phyloP scores from a whole-genome alignment of 2,113 vertebrate genomes.

The Collichthys lucidus region DNA sequence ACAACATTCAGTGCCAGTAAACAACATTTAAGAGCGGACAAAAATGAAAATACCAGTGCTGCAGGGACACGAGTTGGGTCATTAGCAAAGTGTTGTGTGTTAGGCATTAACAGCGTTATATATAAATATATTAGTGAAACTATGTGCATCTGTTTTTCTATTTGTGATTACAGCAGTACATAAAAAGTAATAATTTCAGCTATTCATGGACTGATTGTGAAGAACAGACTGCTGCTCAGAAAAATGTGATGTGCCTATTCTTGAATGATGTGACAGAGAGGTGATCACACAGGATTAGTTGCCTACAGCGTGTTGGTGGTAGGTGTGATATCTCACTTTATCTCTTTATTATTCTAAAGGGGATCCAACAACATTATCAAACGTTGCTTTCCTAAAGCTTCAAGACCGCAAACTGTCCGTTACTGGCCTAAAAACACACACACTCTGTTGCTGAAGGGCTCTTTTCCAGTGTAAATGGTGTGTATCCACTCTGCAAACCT shows the following conservation, averaged over 20 bases:
- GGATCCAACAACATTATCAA: neutral
- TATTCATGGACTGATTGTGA: neutral
- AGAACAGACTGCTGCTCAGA: neutral
- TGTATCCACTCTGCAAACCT: neutral
- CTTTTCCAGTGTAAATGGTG: neutral
- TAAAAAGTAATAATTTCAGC: neutral
- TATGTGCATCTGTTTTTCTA: neutral
- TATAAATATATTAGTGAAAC: neutral
- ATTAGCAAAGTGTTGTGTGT: slow-evolving; percentile 12
- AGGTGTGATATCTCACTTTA: neutral
- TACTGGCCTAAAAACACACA: neutral
- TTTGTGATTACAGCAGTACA: neutral
- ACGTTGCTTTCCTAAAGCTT: neutral
- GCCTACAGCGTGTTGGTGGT: neutral
- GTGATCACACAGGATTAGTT: neutral
- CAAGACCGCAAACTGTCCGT: neutral
- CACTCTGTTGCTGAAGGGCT: neutral
- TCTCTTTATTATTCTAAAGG: neutral
- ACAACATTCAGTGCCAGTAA: slow-evolving; percentile 35
- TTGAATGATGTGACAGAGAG: neutral
- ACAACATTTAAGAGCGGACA: slow-evolving; percentile 57
- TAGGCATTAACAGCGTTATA: slow-evolving; percentile 6
- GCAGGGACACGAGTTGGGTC: neutral
- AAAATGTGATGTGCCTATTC: neutral
- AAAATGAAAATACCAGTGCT: slow-evolving; percentile 11